Evolutionary conservation across 2,888 invertebrate genomes (phyloP).

Genomic region (Chalcosyrphus nemorum): DNA sequence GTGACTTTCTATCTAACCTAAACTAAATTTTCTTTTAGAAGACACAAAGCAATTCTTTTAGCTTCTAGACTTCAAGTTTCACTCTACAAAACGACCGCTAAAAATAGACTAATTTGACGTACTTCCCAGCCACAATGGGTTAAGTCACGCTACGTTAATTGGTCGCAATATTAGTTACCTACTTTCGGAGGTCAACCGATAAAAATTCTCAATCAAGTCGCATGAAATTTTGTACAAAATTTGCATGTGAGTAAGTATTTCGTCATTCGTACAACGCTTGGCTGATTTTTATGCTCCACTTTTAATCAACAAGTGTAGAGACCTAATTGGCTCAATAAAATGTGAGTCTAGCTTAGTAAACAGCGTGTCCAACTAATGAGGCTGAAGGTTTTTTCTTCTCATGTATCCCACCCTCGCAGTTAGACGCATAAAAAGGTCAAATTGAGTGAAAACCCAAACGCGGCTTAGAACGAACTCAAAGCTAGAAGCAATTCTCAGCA

Average conservation of each 20-base stretch:
- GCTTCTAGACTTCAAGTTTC: no score
- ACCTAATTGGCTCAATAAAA: no score
- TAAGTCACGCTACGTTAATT: not conserved
- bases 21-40: no score
- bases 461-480: not conserved
- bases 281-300: not conserved
- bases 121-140: not conserved
- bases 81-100: no score
- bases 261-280: not conserved
- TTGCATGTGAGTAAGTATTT: not conserved
- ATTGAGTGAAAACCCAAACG: conserved; percentile 9
- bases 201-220: not conserved
- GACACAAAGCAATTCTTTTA: no score
- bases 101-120: no score
- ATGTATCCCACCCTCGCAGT: not conserved
- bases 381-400: not conserved
- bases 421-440: not conserved
- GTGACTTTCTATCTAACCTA: no score
- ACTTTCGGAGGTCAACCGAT: not conserved
- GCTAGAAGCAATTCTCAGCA: conserved; percentile 8
- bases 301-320: not conserved
- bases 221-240: not conserved
- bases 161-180: not conserved
- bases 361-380: not conserved
- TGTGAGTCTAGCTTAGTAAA: not conserved